phyloP scores from a whole-genome alignment of 2,797 vertebrate species.

The Prionace glauca region DNA sequence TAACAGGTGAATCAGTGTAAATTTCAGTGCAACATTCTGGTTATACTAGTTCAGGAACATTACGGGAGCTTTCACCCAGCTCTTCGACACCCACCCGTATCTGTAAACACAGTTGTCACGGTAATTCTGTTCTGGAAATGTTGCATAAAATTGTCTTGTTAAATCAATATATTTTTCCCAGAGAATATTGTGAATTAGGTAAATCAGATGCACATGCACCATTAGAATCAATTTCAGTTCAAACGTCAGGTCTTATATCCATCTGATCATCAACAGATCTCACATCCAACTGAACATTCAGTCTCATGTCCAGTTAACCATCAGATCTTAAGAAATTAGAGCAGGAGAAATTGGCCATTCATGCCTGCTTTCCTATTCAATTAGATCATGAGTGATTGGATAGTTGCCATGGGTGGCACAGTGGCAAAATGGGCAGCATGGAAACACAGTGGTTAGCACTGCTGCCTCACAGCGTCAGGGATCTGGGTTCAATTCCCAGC shows the following conservation, averaged over 20 bases:
- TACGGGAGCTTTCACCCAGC: neutral
- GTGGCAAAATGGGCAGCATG: too few relatives aligned
- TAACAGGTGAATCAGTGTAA: neutral
- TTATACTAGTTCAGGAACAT: neutral
- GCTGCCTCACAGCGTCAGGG: too few relatives aligned
- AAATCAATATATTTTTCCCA: neutral
- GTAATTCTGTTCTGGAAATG: neutral
- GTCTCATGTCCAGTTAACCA: neutral
- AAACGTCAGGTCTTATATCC: neutral
- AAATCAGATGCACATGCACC: neutral
- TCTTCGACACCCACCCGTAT: neutral
- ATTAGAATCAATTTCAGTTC: neutral
- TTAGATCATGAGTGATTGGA: too few relatives aligned
- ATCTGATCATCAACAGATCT: neutral
- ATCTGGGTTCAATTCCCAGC: too few relatives aligned
- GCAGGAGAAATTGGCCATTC: too few relatives aligned
- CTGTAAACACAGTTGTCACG: neutral
- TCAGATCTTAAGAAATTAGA: neutral
- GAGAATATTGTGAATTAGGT: neutral
- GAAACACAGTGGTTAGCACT: too few relatives aligned
- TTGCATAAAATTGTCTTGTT: neutral
- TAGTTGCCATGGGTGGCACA: too few relatives aligned
- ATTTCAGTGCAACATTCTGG: neutral
- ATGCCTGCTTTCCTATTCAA: too few relatives aligned
- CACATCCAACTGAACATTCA: neutral